A percentile compares a stretch with the other conserved stretches of the same genome.
Evolutionary conservation across 2,113 vertebrate genomes (phyloP).

Genomic region (Neogobius melanostomus): DNA sequence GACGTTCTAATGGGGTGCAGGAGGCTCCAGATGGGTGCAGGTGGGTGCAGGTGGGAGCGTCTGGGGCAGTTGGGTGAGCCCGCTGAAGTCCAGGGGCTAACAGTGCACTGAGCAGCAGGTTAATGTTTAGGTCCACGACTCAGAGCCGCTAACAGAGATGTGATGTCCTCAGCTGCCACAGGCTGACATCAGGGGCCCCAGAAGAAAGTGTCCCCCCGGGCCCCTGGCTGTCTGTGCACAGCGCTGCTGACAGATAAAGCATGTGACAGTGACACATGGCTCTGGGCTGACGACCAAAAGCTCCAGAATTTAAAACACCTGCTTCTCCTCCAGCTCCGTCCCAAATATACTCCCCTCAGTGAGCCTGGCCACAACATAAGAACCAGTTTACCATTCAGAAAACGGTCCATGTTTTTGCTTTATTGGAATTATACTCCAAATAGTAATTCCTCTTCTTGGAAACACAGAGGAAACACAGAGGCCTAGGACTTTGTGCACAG

Average conservation of each 20-base stretch:
- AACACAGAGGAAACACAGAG: too few relatives aligned
- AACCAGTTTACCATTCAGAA: too few relatives aligned
- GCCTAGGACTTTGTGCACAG: too few relatives aligned
- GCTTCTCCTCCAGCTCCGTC: background rate
- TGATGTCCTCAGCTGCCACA: constrained; percentile 79
- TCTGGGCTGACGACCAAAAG: constrained; percentile 76
- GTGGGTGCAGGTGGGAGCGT: background rate
- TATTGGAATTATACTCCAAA: too few relatives aligned
- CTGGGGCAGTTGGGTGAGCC: background rate
- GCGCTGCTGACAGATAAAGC: constrained; percentile 77
- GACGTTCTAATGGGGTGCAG: background rate
- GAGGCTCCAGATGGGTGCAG: background rate
- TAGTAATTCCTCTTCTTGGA: too few relatives aligned
- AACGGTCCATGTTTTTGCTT: too few relatives aligned
- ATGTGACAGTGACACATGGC: constrained; percentile 80
- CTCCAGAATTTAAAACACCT: constrained; percentile 71
- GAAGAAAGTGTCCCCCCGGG: constrained; percentile 79
- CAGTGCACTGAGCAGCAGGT: constrained; percentile 68
- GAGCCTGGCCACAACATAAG: background rate
- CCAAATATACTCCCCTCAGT: background rate
- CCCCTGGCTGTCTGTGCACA: constrained; percentile 72
- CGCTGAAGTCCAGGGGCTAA: constrained; percentile 34
- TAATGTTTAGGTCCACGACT: constrained; percentile 78
- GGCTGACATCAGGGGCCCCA: constrained; percentile 49
- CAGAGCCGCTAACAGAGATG: constrained; percentile 80